A percentile compares a stretch with the other conserved stretches of the same genome.
Conservation (phyloP, 2,113 vertebrate genomes). For the Accipiter virgatus region DNA sequence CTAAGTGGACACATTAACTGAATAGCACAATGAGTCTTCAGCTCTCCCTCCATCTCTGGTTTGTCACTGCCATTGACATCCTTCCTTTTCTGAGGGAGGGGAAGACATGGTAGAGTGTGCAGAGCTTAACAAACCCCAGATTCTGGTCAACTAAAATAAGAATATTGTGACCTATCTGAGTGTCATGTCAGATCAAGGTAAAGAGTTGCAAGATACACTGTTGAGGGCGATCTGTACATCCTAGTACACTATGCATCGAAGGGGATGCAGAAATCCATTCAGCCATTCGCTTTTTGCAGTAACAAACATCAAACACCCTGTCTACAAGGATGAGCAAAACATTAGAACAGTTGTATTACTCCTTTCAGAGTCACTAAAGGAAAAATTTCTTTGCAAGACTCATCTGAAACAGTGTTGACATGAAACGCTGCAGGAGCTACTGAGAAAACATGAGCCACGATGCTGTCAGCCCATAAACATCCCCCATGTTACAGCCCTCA, state of each 20-base stretch:
- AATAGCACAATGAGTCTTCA: neutral
- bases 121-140: neutral
- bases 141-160: neutral
- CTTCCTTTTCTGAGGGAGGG: neutral
- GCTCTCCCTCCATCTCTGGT: neutral
- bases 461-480: slow-evolving; percentile 4
- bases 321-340: neutral
- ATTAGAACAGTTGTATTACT: neutral
- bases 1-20: neutral
- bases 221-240: neutral
- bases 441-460: slow-evolving; percentile 14
- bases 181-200: neutral
- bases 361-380: slow-evolving; percentile 3
- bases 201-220: neutral
- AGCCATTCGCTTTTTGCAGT: neutral
- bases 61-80: neutral
- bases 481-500: neutral
- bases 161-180: neutral
- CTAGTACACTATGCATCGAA: neutral
- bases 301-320: neutral
- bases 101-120: accelerated
- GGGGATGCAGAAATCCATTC: neutral
- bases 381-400: neutral
- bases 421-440: neutral
- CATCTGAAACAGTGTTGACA: slow-evolving; percentile 3